These are phyloP conservation scores for Heterotis niloticus DNA, from an alignment of 2,113 vertebrate species.

Conservation along the genomic window DNA sequence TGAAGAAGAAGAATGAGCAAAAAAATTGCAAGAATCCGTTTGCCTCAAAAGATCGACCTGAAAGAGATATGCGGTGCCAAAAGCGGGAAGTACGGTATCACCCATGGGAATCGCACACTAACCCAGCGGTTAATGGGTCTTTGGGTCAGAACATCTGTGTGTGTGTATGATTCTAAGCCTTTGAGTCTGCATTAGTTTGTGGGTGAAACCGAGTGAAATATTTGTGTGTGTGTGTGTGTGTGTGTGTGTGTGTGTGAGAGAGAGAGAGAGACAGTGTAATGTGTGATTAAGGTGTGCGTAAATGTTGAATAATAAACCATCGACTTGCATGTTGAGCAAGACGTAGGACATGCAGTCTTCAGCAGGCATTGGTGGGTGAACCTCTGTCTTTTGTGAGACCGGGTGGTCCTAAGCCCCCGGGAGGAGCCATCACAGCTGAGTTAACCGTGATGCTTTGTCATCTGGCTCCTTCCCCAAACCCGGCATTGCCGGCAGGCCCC, in stretches of 20 bases:
- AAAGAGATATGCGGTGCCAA: conserved; percentile 22
- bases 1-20: conserved; percentile 24
- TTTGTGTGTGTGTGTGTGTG: conserved; percentile 2
- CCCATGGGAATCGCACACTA: neutral
- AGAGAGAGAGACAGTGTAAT: too few relatives aligned
- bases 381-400: neutral
- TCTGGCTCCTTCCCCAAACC: neutral
- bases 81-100: conserved; percentile 23
- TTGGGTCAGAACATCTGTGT: conserved; percentile 11
- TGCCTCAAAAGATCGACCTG: neutral
- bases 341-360: neutral
- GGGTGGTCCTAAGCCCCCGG: neutral
- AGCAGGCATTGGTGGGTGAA: neutral
- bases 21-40: conserved; percentile 23
- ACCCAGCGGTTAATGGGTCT: conserved; percentile 17
- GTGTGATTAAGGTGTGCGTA: neutral
- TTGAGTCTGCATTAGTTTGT: neutral
- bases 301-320: too few relatives aligned
- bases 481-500: neutral
- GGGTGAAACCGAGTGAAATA: neutral
- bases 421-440: neutral
- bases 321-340: neutral
- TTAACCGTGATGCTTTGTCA: neutral
- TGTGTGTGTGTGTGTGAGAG: neutral
- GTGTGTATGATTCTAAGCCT: neutral